phyloP scores from a whole-genome alignment of 2,888 invertebrate genomes.

The Entomobrya proxima region DNA sequence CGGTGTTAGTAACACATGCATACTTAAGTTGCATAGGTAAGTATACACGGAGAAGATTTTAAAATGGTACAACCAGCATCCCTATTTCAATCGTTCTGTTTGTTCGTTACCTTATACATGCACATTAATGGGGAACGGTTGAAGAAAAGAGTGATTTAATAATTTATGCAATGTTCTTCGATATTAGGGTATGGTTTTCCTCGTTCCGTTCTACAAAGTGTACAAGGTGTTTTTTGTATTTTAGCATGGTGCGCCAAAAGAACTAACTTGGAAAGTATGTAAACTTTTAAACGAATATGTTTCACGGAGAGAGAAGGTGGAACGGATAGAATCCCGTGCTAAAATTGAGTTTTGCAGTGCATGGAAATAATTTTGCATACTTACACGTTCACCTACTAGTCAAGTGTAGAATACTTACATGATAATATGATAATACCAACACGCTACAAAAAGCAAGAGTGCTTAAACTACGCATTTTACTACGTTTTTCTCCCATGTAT shows the following conservation, averaged over 20 bases:
- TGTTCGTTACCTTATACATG: neutral
- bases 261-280: too few relatives aligned
- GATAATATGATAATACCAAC: too few relatives aligned
- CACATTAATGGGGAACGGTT: constrained; percentile 33
- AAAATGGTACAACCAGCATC: neutral
- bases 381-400: too few relatives aligned
- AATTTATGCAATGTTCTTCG: constrained; percentile 36
- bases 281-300: too few relatives aligned
- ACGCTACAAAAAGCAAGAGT: too few relatives aligned
- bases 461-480: too few relatives aligned
- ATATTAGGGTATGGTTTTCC: constrained; percentile 8
- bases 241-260: neutral
- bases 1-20: neutral
- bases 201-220: neutral
- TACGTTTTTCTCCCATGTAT: neutral
- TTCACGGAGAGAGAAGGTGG: too few relatives aligned
- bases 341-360: too few relatives aligned
- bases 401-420: too few relatives aligned
- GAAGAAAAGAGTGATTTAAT: constrained; percentile 48
- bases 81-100: neutral
- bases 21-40: neutral
- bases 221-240: constrained; percentile 10
- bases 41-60: neutral
- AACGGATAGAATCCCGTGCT: too few relatives aligned
- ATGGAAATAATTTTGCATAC: too few relatives aligned